These are phyloP conservation scores for Caloenas nicobarica DNA, from an alignment of 2,113 vertebrate species.

Conservation along the genomic window DNA sequence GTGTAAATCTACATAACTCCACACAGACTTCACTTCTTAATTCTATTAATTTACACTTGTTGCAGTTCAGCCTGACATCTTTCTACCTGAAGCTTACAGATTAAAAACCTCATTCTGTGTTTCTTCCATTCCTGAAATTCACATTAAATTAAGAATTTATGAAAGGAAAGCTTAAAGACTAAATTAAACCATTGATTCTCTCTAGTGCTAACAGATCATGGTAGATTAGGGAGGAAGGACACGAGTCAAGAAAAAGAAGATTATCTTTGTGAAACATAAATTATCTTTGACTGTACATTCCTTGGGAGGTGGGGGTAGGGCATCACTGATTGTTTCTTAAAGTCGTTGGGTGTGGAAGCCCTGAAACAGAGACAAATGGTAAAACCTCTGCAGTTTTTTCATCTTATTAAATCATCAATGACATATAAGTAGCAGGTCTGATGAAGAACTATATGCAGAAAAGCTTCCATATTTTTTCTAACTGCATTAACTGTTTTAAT, in stretches of 20 bases:
- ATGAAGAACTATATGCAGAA: not conserved
- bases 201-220: not conserved
- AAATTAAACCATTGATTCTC: conserved; percentile 12
- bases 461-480: not conserved
- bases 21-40: not conserved
- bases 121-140: not conserved
- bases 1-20: not conserved
- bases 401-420: not conserved
- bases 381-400: not conserved
- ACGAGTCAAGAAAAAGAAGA: not conserved
- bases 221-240: not conserved
- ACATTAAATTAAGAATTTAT: not conserved
- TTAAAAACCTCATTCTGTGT: not conserved
- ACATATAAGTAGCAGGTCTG: not conserved
- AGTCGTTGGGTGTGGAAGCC: not conserved
- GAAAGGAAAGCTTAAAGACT: not conserved
- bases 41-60: not conserved
- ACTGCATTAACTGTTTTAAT: not conserved
- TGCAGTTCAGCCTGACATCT: not conserved
- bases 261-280: not conserved
- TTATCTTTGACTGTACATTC: not conserved
- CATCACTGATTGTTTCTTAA: not conserved
- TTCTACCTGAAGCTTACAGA: not conserved
- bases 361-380: not conserved
- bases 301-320: not conserved